phyloP scores from a whole-genome alignment of 2,888 invertebrate genomes.

The Papilio elwesi region DNA sequence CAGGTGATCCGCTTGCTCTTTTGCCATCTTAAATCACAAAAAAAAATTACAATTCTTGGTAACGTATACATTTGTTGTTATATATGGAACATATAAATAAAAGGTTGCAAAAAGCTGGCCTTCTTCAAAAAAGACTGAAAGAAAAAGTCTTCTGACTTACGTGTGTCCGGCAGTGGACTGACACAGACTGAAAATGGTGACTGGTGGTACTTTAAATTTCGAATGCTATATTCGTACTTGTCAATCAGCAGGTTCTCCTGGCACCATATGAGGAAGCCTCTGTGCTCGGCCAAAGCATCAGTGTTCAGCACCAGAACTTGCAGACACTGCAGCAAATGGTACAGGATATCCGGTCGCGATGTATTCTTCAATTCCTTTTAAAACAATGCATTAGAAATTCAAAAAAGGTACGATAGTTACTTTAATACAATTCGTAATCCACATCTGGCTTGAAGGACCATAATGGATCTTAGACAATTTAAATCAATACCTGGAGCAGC shows the following conservation, averaged over 20 bases:
- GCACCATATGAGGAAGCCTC: conserved; percentile 97
- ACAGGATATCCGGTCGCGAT: conserved; percentile 95
- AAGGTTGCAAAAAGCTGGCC: too few relatives aligned
- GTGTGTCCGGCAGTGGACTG: too few relatives aligned
- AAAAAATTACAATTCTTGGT: background rate
- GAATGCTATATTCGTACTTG: conserved; percentile 84
- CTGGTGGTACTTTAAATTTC: background rate
- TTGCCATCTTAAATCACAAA: too few relatives aligned
- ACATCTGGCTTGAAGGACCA: background rate
- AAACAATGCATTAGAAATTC: conserved; percentile 53
- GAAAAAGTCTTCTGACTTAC: too few relatives aligned
- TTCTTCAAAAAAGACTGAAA: too few relatives aligned
- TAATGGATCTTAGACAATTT: background rate
- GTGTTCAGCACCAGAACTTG: conserved; percentile 96
- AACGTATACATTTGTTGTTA: background rate
- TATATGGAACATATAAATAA: too few relatives aligned
- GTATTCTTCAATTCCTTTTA: conserved; percentile 90
- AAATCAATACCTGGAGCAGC: conserved; percentile 86
- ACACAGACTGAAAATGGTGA: too few relatives aligned
- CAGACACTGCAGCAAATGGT: conserved; percentile 95
- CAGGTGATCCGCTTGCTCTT: too few relatives aligned
- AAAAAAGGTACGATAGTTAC: too few relatives aligned
- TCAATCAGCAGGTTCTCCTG: conserved; percentile 97
- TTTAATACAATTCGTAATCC: too few relatives aligned
- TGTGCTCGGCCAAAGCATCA: conserved; percentile 95